Conservation (phyloP, 2,113 vertebrate species). For the Cisticola juncidis region DNA sequence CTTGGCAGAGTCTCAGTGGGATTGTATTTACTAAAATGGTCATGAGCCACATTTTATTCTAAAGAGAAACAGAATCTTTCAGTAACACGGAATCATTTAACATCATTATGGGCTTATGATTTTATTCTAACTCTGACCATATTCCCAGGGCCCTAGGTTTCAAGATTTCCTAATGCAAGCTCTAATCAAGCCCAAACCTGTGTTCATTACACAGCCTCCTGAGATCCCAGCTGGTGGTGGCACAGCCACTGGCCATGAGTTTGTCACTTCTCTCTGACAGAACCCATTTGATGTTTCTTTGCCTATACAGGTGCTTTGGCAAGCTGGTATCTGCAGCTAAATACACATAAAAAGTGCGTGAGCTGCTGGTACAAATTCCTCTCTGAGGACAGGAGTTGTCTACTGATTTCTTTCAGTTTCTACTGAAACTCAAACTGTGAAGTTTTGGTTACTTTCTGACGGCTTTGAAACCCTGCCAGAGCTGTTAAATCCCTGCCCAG, state of each 20-base stretch:
- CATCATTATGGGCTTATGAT: neutral
- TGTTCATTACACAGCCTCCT: neutral
- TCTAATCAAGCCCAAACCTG: constrained; percentile 24
- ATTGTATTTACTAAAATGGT: neutral
- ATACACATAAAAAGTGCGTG: neutral
- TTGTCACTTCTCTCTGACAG: neutral
- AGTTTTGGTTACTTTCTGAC: neutral
- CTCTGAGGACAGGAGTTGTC: neutral
- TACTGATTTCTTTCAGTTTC: neutral
- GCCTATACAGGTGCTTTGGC: neutral
- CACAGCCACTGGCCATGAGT: neutral
- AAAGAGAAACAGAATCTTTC: neutral
- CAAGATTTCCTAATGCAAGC: constrained; percentile 6
- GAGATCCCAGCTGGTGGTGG: neutral
- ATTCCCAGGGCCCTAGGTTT: neutral
- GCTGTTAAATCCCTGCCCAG: neutral
- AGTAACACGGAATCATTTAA: neutral
- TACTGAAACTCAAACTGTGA: neutral
- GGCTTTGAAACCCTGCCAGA: neutral
- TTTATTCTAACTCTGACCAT: neutral
- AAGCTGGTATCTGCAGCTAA: neutral
- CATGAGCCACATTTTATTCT: neutral
- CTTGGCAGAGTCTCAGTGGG: neutral
- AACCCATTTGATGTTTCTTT: neutral
- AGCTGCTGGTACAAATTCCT: neutral